Evolutionary conservation across 2,797 vertebrate species (phyloP), one percentile per base, ranked within the genome.

Genomic region (Podargus strigoides): DNA sequence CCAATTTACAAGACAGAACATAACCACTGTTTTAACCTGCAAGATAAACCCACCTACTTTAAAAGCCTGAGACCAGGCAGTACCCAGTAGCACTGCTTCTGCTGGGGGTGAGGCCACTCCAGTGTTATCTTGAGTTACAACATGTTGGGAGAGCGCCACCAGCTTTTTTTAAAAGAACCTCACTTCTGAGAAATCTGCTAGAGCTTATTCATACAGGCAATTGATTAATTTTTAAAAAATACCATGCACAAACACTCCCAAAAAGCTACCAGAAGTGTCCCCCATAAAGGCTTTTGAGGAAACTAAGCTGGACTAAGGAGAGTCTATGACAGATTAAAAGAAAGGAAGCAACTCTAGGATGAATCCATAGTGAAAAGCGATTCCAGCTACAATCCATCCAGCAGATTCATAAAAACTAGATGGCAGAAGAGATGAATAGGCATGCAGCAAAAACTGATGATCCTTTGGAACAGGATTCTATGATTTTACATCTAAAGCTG

Each of bases 121-220:
- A 23, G n/a, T n/a, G 2, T 50, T 28, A 8, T 4, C 42, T 19
- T 6, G 12, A 36, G 28, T 60, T 68, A 16, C 0, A 64, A 83
- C 17, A 26, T 0, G 0, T 0, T 16, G 28, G 28, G 14, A n/a
- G 47, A 78, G 4, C 60, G 18, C 3, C 53, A 58, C 8, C 23
- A 63, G 8, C 2, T n/a, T 30, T 49, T 34, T 68, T 47, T 7
- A 5, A 21, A 72, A 79, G 26, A 49, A 26, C 14, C 6, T 77
- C 22, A 22, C 9, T 36, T 49, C 21, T 60, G 30, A 93, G 21
- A 70, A 39, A 34, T 6, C 32, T 75, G 14, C 20, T 42, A 3
- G 28, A 37, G 14, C 64, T 87, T 73, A 42, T 34, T 76, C 50
- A 19, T 11, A 14, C 7, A 37, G 15, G 22, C 9, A 78, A 6